These are phyloP conservation scores for Brachynemurus nebulosus DNA, from an alignment of 2,888 invertebrate species.

Conservation along the genomic window DNA sequence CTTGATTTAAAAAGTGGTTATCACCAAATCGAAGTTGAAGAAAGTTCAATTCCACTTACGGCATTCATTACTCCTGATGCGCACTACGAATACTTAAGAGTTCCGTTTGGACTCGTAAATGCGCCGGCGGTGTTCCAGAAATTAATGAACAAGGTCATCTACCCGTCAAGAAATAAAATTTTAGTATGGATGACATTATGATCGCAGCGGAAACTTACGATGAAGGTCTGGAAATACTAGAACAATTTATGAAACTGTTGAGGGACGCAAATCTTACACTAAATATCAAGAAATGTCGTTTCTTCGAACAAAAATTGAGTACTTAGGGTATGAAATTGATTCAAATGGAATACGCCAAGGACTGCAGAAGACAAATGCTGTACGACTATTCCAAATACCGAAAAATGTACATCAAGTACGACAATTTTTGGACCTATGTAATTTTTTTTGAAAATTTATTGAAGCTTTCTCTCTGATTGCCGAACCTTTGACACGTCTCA, in stretches of 20 bases:
- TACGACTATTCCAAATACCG: constrained; percentile 17
- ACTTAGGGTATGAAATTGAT: constrained; percentile 20
- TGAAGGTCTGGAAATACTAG: constrained; percentile 17
- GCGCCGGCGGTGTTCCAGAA: constrained; percentile 27
- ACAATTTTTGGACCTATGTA: constrained; percentile 21
- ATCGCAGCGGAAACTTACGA: constrained; percentile 15
- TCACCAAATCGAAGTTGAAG: constrained; percentile 20
- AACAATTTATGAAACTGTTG: constrained; percentile 15
- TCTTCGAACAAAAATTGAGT: constrained; percentile 19
- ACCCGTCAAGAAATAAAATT: constrained; percentile 9
- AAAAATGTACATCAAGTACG: constrained; percentile 19
- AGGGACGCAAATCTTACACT: constrained; percentile 17
- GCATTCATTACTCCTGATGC: constrained; percentile 21
- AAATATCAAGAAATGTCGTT: constrained; percentile 21
- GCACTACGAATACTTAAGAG: constrained; percentile 21
- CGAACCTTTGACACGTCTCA: constrained; percentile 20
- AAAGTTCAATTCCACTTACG: constrained; percentile 18
- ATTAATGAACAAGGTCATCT: constrained; percentile 22
- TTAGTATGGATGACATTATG: constrained; percentile 20
- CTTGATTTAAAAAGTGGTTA: constrained; percentile 20
- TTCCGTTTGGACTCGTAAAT: constrained; percentile 28
- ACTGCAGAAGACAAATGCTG: constrained; percentile 12
- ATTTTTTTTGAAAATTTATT: constrained; percentile 24
- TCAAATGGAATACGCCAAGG: constrained; percentile 19
- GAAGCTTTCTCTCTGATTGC: constrained; percentile 19